Conservation (phyloP, 1,140 invertebrate species). For the Diorhabda elongata region DNA sequence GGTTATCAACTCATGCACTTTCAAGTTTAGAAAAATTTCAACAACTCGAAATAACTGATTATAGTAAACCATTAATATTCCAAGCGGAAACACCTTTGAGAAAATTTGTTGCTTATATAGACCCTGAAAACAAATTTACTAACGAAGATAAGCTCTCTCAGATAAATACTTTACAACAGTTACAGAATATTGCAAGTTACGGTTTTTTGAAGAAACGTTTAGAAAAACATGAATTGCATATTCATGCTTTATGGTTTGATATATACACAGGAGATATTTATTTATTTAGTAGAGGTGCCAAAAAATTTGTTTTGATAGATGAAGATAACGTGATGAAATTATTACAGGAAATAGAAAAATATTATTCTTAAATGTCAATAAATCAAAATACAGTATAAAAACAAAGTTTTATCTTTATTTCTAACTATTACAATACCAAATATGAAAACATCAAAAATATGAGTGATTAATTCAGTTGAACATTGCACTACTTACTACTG, state of each 20-base stretch:
- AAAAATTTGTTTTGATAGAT: constrained; percentile 79
- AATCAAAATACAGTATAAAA: constrained; percentile 18
- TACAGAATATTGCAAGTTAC: constrained; percentile 92
- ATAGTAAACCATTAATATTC: constrained; percentile 73
- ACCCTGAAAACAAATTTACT: constrained; percentile 85
- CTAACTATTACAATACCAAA: too few species aligned
- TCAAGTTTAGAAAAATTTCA: constrained; percentile 80
- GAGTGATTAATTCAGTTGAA: too few species aligned
- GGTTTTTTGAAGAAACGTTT: constrained; percentile 84
- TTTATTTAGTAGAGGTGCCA: constrained; percentile 82
- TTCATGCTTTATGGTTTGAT: constrained; percentile 95
- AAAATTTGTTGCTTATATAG: constrained; percentile 90
- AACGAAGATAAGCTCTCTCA: constrained; percentile 92
- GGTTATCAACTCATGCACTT: constrained; percentile 83
- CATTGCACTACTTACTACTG: too few species aligned
- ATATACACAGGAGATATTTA: constrained; percentile 95
- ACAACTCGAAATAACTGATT: constrained; percentile 65
- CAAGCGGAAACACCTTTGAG: constrained; percentile 79
- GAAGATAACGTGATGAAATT: constrained; percentile 72
- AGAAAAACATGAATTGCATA: constrained; percentile 76
- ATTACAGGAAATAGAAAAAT: constrained; percentile 71
- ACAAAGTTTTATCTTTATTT: too few species aligned
- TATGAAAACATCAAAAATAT: too few species aligned
- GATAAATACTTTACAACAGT: constrained; percentile 89
- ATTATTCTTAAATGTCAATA: constrained; percentile 63